phyloP scores from a whole-genome alignment of 1,140 invertebrate genomes.

The Meloidogyne exigua region DNA sequence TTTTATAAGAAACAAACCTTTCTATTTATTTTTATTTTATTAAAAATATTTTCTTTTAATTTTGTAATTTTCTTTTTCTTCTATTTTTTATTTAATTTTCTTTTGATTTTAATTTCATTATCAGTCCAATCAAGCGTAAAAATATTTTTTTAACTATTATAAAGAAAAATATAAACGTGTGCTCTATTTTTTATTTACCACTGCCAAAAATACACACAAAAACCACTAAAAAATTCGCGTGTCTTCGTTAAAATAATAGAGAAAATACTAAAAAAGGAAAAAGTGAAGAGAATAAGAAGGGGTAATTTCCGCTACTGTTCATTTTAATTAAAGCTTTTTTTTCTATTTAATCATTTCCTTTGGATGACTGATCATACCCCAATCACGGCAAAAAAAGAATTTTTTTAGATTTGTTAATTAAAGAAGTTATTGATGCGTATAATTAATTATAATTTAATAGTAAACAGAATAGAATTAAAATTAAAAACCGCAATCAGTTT shows the following conservation, averaged over 20 bases:
- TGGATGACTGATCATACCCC: neutral
- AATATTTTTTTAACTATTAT: conserved; percentile 16
- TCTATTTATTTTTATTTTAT: too few species aligned
- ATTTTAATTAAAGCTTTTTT: neutral
- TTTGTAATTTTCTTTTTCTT: neutral
- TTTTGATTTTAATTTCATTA: conserved; percentile 24
- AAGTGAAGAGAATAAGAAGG: neutral
- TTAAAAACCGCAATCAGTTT: neutral
- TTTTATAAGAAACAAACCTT: too few species aligned
- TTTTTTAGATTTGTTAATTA: neutral
- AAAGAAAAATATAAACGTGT: neutral
- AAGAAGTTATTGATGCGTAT: conserved; percentile 1
- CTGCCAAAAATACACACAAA: neutral
- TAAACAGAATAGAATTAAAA: neutral
- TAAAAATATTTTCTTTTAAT: too few species aligned
- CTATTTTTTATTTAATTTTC: too few species aligned
- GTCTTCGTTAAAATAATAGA: too few species aligned
- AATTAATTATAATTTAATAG: neutral
- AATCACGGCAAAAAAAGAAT: neutral
- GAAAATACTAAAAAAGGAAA: too few species aligned
- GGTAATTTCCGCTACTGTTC: neutral
- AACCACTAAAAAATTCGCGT: neutral
- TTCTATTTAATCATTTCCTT: neutral
- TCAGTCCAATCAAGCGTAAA: conserved; percentile 19
- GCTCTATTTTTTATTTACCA: neutral